A percentile compares a stretch with the other conserved stretches of the same genome.
phyloP scores from a whole-genome alignment of 35 echinoderm and acorn worm species.

The Ophioderma brevispina region DNA sequence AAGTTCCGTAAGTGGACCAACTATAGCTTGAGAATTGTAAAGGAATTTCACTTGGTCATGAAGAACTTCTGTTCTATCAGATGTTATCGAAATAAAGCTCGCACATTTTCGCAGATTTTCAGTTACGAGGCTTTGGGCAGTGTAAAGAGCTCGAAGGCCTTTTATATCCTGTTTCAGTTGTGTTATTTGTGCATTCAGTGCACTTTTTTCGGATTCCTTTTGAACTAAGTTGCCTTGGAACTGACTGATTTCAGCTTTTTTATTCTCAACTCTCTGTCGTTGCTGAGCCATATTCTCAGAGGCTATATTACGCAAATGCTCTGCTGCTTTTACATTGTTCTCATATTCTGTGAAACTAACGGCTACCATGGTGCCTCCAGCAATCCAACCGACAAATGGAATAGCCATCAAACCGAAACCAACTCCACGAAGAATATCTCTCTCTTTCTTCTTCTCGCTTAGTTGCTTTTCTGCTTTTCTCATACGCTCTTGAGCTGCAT shows the following conservation, averaged over 20 bases:
- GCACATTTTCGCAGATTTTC: not conserved
- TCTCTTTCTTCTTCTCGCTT: not conserved
- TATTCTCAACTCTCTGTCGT: not conserved
- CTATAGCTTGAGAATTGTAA: not conserved
- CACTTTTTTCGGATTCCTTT: not conserved
- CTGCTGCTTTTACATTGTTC: not conserved
- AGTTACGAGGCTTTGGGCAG: not conserved
- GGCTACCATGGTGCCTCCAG: not conserved
- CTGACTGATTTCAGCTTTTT: too few relatives aligned
- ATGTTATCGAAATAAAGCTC: not conserved
- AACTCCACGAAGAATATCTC: not conserved
- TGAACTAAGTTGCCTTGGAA: not conserved
- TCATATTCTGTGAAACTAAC: not conserved
- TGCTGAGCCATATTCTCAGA: not conserved
- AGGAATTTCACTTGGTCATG: too few relatives aligned
- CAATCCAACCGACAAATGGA: too few relatives aligned
- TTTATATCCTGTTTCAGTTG: not conserved
- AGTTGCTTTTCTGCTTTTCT: not conserved
- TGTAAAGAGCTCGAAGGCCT: not conserved
- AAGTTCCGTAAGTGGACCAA: not conserved
- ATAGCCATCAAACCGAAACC: not conserved
- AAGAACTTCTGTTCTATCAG: too few relatives aligned
- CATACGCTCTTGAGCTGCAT: not conserved
- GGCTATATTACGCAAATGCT: not conserved
- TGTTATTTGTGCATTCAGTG: not conserved